These are phyloP conservation scores for Pseudomugil gertrudae DNA, from an alignment of 2,797 vertebrate genomes.

Conservation along the genomic window DNA sequence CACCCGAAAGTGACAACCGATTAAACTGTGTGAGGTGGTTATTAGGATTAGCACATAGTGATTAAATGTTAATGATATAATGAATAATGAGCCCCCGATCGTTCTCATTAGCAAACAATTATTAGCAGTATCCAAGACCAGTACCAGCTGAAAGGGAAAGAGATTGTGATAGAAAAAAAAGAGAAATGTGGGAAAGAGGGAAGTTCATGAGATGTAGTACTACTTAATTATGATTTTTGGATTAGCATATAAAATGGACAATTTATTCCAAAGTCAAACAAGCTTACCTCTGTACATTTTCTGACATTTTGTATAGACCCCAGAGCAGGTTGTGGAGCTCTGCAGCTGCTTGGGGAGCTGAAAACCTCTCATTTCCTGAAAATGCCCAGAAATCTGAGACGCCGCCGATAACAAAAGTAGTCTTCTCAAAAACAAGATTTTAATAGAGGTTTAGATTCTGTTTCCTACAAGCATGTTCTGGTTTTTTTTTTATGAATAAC, in stretches of 20 bases:
- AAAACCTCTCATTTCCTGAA: constrained; percentile 74
- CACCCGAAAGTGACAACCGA: constrained; percentile 56
- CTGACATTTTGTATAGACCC: constrained; percentile 52
- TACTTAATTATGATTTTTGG: constrained; percentile 43
- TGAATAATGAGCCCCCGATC: constrained; percentile 69
- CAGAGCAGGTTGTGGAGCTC: constrained; percentile 43
- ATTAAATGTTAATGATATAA: constrained; percentile 76
- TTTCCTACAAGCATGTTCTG: constrained; percentile 64
- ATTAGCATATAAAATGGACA: constrained; percentile 37
- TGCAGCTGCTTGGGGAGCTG: constrained; percentile 40
- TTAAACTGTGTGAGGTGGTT: constrained; percentile 65
- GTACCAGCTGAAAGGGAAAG: constrained; percentile 29
- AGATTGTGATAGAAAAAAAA: constrained; percentile 1
- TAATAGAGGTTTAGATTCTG: constrained; percentile 72
- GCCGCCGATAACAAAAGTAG: constrained; percentile 74
- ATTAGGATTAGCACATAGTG: constrained; percentile 72
- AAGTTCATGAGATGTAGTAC: neutral
- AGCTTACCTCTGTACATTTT: constrained; percentile 23
- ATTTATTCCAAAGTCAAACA: constrained; percentile 49
- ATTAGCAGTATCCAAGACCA: constrained; percentile 56
- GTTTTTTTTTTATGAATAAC: constrained; percentile 56
- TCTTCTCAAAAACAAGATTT: constrained; percentile 75
- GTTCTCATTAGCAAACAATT: constrained; percentile 74
- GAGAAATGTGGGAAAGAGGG: constrained; percentile 1
- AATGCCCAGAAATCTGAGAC: constrained; percentile 72